Conservation (phyloP, 2,888 invertebrate genomes). For the Ephialtes manifestator region DNA sequence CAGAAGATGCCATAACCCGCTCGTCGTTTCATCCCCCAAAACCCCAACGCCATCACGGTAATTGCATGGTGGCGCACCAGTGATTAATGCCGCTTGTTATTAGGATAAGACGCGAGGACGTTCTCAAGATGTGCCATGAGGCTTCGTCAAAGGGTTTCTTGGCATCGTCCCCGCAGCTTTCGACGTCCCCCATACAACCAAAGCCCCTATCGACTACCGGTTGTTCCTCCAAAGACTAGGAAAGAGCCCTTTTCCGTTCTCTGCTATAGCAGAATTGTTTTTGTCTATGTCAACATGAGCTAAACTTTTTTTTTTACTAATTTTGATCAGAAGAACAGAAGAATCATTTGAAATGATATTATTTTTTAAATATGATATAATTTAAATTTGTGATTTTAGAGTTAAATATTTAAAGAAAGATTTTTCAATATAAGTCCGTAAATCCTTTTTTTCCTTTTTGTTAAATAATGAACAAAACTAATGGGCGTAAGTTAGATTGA, state of each 20-base stretch:
- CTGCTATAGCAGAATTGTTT: too few relatives aligned
- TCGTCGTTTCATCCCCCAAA: constrained; percentile 61
- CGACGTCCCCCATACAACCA: constrained; percentile 41
- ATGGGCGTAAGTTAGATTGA: too few relatives aligned
- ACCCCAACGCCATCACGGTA: constrained; percentile 79
- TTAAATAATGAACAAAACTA: too few relatives aligned
- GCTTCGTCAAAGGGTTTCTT: constrained; percentile 75
- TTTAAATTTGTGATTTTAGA: too few relatives aligned
- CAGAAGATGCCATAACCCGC: constrained; percentile 16
- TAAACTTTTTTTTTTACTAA: too few relatives aligned
- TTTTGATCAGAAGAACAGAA: too few relatives aligned
- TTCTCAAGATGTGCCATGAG: constrained; percentile 73
- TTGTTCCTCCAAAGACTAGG: constrained; percentile 15
- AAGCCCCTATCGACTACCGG: constrained; percentile 37
- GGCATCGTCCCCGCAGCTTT: constrained; percentile 12
- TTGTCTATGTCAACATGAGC: too few relatives aligned
- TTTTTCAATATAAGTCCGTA: too few relatives aligned
- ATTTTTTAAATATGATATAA: too few relatives aligned
- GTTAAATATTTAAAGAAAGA: too few relatives aligned
- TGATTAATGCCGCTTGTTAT: constrained; percentile 82
- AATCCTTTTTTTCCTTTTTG: too few relatives aligned
- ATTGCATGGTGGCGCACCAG: constrained; percentile 79
- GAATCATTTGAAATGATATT: too few relatives aligned
- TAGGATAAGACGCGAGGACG: constrained; percentile 79
- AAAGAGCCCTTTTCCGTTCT: constrained; percentile 2